These are phyloP conservation scores for Brachionichthys hirsutus DNA, from an alignment of 2,113 vertebrate species.

Conservation along the genomic window DNA sequence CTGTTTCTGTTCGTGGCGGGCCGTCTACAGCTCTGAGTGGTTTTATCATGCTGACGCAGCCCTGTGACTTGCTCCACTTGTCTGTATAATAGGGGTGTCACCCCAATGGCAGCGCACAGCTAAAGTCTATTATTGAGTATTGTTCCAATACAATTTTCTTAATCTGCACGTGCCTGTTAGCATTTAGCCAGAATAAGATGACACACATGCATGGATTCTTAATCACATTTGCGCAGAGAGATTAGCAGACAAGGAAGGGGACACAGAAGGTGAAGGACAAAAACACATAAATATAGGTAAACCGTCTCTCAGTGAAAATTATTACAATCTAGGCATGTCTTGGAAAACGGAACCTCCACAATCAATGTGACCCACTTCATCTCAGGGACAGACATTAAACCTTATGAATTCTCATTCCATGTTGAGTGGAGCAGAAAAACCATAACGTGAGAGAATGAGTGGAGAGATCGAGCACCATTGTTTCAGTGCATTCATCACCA, in stretches of 20 bases:
- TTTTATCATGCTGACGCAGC: constrained; percentile 55
- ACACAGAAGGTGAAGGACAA: no score
- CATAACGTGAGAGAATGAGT: not conserved
- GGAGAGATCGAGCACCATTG: not conserved
- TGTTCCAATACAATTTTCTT: constrained; percentile 49
- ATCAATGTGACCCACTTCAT: constrained; percentile 2
- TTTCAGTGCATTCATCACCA: constrained; percentile 35
- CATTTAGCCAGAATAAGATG: constrained; percentile 34
- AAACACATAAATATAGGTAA: no score
- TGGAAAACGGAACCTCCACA: constrained; percentile 9
- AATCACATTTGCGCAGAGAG: not conserved
- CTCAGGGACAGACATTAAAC: constrained; percentile 7
- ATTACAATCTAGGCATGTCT: constrained; percentile 6
- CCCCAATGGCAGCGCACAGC: constrained; percentile 26
- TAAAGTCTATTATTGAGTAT: constrained; percentile 46
- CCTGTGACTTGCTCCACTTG: constrained; percentile 62
- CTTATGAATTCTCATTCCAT: constrained; percentile 1
- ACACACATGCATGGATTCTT: not conserved
- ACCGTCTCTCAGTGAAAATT: constrained; percentile 8
- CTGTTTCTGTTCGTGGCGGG: constrained; percentile 11
- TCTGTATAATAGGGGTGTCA: constrained; percentile 66
- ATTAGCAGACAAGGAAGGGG: not conserved
- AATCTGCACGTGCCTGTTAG: constrained; percentile 48
- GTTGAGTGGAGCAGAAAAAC: not conserved
- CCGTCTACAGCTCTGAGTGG: constrained; percentile 24